Base-by-base conservation (phyloP, 2,113 vertebrate species). In the Nymphicus hollandicus region DNA sequence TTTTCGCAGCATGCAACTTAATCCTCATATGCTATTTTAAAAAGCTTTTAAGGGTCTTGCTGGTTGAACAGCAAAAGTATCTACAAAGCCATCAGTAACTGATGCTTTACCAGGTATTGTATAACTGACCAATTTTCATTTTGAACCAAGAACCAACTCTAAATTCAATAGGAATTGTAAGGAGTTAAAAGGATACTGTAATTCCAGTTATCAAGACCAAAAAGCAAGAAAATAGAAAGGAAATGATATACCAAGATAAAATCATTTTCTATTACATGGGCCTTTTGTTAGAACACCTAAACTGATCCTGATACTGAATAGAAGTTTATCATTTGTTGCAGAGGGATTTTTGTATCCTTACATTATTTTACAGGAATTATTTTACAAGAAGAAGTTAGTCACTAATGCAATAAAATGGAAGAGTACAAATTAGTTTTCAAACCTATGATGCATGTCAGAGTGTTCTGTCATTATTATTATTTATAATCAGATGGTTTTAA, bases 401-500 rank as follows among this genome's bases (percentile, higher is more conserved):
- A 69, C 19, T 86, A 87, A 79, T 72, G 61, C 17, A 83, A 78
- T 35, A 77, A 15, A 41, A 82, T 27, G 35, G 46, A 86, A 82
- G 56, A 52, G 10, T 49, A 92, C 31, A 43, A 86, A 92, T 79
- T 89, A 78, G 52, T 72, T 95, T 92, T 91, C 47, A 88, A 90
- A 79, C 9, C 24, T 44, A 19, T 65, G 28, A 70, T 89, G 55
- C 37, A 50, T 76, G 61, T 81, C 81, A 93, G 41, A 74, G 31
- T 77, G 47, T 81, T 91, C 58, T 88, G 37, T 81, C 77, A 55
- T 95, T 89, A 53, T 56, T 66, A 61, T 72, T 74, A 55, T 86
- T 90, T 96, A 94, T 82, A 88, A 91, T 93, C 79, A 88, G 65
- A 84, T 47, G 3, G 11, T 91, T 94, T 92, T 77, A 89, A 89